Percentiles rank a stretch among this genome's conserved stretches.
These are phyloP conservation scores for Harpagoxenus sublaevis DNA, from an alignment of 2,888 invertebrate species.

Conservation along the genomic window DNA sequence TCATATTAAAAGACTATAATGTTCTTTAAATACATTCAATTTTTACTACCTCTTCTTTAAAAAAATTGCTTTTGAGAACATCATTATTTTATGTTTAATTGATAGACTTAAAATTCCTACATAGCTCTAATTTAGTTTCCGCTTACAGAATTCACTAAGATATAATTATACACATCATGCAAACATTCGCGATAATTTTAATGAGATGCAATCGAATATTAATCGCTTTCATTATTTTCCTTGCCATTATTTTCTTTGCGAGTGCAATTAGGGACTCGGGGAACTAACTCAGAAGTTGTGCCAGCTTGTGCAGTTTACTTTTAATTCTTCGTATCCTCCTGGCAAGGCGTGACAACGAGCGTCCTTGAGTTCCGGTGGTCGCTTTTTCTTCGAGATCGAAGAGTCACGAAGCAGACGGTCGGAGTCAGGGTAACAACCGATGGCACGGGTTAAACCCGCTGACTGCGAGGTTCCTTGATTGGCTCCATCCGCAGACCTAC, in stretches of 20 bases:
- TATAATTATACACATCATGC: background rate
- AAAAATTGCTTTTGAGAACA: background rate
- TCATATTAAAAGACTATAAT: background rate
- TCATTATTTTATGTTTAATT: background rate
- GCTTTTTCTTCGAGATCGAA: conserved; percentile 65
- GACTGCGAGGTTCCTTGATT: conserved; percentile 85
- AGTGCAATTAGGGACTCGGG: conserved; percentile 15
- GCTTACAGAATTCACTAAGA: background rate
- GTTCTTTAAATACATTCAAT: background rate
- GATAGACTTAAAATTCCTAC: background rate
- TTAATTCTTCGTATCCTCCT: conserved; percentile 59
- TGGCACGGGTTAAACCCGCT: conserved; percentile 82
- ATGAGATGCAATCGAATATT: conserved; percentile 3
- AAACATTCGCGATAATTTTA: background rate
- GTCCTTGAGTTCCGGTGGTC: conserved; percentile 48
- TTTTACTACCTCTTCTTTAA: background rate
- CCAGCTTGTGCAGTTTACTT: conserved; percentile 52
- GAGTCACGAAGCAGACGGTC: conserved; percentile 77
- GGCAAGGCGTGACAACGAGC: conserved; percentile 57
- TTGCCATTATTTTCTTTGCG: background rate
- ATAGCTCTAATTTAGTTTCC: background rate
- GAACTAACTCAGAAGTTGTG: conserved; percentile 19
- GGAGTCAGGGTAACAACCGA: conserved; percentile 81
- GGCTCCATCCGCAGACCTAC: conserved; percentile 85
- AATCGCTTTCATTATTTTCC: conserved; percentile 5